A percentile compares a stretch with the other conserved stretches of the same genome.
Conservation (phyloP, 2,888 invertebrate genomes). For the Andrena bucephala region DNA sequence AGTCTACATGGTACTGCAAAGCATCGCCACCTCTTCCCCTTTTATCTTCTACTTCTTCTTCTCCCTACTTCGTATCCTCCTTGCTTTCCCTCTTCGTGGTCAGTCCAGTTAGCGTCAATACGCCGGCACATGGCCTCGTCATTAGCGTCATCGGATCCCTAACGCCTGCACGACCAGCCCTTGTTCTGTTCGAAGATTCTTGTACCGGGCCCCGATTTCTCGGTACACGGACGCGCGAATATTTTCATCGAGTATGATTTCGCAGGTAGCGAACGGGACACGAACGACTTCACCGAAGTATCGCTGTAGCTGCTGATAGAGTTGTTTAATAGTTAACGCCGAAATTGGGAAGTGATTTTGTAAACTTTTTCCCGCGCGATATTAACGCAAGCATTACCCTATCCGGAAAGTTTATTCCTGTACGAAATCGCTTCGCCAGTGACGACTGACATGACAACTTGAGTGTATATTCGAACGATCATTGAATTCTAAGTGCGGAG, state of each 20-base stretch:
- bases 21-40: slow-evolving; percentile 64
- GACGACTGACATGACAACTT: not conserved
- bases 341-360: not conserved
- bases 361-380: no score
- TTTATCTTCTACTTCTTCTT: slow-evolving; percentile 37
- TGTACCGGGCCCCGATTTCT: slow-evolving; percentile 47
- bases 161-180: slow-evolving; percentile 72
- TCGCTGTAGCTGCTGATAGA: not conserved
- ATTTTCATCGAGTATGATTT: slow-evolving; percentile 25
- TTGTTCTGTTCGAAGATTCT: slow-evolving; percentile 56
- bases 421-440: not conserved
- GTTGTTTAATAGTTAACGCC: not conserved
- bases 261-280: no score
- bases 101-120: slow-evolving; percentile 80
- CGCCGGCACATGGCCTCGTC: slow-evolving; percentile 79
- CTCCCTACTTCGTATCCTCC: slow-evolving; percentile 39
- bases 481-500: not conserved
- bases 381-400: no score
- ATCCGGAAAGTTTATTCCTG: no score
- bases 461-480: not conserved
- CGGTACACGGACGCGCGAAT: slow-evolving; percentile 36
- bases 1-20: slow-evolving; percentile 57
- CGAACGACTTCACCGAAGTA: no score
- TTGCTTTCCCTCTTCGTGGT: slow-evolving; percentile 63
- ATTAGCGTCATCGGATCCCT: slow-evolving; percentile 80